Conservation (phyloP, 1,140 invertebrate genomes). For the Micrasema longulum region DNA sequence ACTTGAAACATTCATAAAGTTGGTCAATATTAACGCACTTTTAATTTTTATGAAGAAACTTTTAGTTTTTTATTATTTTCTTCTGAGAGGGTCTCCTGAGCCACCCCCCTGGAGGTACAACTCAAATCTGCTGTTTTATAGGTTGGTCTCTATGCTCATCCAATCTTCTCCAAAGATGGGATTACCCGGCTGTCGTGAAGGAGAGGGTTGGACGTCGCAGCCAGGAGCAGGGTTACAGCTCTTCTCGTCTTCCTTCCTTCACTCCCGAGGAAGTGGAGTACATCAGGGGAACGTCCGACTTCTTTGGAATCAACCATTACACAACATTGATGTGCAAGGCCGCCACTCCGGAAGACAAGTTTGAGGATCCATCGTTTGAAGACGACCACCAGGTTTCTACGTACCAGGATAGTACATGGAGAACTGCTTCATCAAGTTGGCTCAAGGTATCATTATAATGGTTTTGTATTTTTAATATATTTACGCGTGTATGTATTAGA, state of each 20-base stretch:
- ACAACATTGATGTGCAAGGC: slow-evolving; percentile 57
- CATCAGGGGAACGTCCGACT: slow-evolving; percentile 72
- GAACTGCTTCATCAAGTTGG: slow-evolving; percentile 64
- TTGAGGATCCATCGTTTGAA: slow-evolving; percentile 63
- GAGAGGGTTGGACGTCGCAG: slow-evolving; percentile 68
- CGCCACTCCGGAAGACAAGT: slow-evolving; percentile 55
- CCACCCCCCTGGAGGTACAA: too few species aligned
- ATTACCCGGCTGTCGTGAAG: slow-evolving; percentile 74
- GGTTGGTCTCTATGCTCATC: slow-evolving; percentile 73
- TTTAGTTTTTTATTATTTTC: too few species aligned
- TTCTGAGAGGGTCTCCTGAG: too few species aligned
- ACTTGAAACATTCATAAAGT: too few species aligned
- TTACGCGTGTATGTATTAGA: too few species aligned
- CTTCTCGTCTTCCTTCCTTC: slow-evolving; percentile 72
- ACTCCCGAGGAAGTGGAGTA: slow-evolving; percentile 68
- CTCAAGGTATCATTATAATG: slow-evolving; percentile 69
- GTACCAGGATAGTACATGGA: slow-evolving; percentile 66
- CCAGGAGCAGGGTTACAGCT: slow-evolving; percentile 67
- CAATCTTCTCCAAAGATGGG: slow-evolving; percentile 71
- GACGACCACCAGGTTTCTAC: slow-evolving; percentile 67
- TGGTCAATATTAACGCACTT: too few species aligned
- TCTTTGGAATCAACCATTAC: slow-evolving; percentile 76
- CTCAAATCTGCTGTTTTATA: too few species aligned
- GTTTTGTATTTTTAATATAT: not conserved
- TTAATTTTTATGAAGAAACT: too few species aligned